Evolutionary conservation across 2,797 vertebrate species (phyloP), one percentile per base, ranked within the genome.

Genomic region (Sebastes hopkinsi): DNA sequence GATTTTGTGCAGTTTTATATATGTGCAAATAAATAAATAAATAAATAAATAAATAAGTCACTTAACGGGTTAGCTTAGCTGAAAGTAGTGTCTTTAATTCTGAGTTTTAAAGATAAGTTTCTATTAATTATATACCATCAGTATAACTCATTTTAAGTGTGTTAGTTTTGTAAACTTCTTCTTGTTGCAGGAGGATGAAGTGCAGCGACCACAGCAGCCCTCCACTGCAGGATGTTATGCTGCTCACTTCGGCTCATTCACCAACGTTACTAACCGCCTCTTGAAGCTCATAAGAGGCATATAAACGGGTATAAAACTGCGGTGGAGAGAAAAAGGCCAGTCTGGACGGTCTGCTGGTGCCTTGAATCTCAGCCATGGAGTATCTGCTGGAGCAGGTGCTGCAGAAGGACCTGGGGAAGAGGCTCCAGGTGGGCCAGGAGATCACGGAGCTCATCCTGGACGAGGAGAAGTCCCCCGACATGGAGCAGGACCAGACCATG

Each of bases 371-470:
- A 67, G 88, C 67, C 61, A 96, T 97, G 97, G 98, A 98, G 83
- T 95, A 96, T 75, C 94, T 97, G 87, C 89, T 99, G 90, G 95
- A 95, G 0, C 97, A 97, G 94, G 96, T 99, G 92, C 93, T 95
- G 92, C 97, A 98, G 90, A 99, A 98, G 86, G 98, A 99, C 89
- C 93, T 99, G 89, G 97, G 97, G 20, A 97, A 94, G 82, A 96
- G 98, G 77, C 96, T 99, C 68, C 98, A 99, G 86, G 96, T 97
- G 87, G 98, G 97, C 72, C 98, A 97, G 89, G 97, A 99, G 77
- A 66, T 99, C 86, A 96, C 97, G 38, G 97, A 98, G 83, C 96
- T 96, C 83, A 93, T 99, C 81, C 95, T 97, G 65, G 97, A 97
- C 89, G 94, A 94, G 83, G 96, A 97, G 86, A 97, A 95, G 91